phyloP scores from a whole-genome alignment of 2,113 vertebrate species.

The Microtus montanus region DNA sequence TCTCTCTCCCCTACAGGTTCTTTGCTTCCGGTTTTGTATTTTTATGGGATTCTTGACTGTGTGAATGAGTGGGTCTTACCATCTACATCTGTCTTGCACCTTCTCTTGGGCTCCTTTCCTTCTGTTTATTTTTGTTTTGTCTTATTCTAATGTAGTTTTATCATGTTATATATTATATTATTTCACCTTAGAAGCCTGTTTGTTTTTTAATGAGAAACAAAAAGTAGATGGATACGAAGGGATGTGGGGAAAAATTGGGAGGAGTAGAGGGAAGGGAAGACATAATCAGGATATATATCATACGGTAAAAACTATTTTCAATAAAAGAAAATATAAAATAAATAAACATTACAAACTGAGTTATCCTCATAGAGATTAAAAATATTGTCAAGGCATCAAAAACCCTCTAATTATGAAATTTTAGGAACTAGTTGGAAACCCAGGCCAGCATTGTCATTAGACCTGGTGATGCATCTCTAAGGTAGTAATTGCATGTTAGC shows the following conservation, averaged over 20 bases:
- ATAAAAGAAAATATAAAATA: neutral
- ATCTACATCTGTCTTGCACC: neutral
- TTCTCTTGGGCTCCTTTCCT: neutral
- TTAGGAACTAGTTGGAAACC: conserved; percentile 25
- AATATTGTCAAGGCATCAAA: conserved; percentile 11
- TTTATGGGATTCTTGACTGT: neutral
- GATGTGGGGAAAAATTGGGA: neutral
- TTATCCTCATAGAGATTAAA: neutral
- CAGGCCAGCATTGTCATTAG: conserved; percentile 52
- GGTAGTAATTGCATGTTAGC: conserved; percentile 29
- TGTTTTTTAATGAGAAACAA: neutral
- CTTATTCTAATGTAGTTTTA: neutral
- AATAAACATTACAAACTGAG: neutral
- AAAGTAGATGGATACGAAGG: no score
- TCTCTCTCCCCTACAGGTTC: neutral
- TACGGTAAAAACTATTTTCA: neutral
- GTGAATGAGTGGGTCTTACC: no score
- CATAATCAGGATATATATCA: neutral
- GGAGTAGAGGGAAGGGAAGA: neutral
- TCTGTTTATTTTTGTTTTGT: neutral
- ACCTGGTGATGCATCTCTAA: conserved; percentile 13
- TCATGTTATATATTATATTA: neutral
- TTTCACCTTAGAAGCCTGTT: neutral
- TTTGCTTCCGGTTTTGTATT: neutral
- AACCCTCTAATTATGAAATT: neutral